Evolutionary conservation across 2,113 vertebrate genomes (phyloP).

Genomic region (Cavia aperea): DNA sequence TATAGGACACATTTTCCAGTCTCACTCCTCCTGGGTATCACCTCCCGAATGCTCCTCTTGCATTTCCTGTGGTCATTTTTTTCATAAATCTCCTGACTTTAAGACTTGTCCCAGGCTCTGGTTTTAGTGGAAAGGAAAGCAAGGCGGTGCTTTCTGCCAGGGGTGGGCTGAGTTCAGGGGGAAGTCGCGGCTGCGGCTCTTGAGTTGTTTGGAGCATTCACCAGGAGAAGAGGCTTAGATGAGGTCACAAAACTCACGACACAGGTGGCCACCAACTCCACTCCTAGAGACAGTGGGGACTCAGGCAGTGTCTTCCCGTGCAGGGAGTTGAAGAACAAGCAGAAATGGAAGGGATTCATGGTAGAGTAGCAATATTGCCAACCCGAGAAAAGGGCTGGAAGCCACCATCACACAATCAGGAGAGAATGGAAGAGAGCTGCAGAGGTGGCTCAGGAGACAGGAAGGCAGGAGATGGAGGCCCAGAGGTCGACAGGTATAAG

Average conservation of each 20-base stretch:
- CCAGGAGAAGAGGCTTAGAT: accelerated
- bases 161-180: too few species aligned
- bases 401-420: background rate
- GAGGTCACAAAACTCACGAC: background rate
- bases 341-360: background rate
- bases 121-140: background rate
- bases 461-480: background rate
- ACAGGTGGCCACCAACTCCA: background rate
- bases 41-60: background rate
- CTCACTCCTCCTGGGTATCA: background rate
- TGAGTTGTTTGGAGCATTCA: background rate
- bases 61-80: background rate
- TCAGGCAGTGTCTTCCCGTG: background rate
- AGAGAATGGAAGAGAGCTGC: background rate
- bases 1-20: background rate
- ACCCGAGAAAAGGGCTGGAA: background rate
- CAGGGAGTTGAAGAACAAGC: background rate
- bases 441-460: background rate
- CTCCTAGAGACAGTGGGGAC: background rate
- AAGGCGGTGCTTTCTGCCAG: background rate
- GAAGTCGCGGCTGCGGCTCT: accelerated
- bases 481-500: background rate
- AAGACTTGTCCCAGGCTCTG: background rate
- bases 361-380: background rate
- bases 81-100: background rate